These are phyloP conservation scores for Reticulitermes speratus DNA, from an alignment of 1,140 invertebrate genomes.

Conservation along the genomic window DNA sequence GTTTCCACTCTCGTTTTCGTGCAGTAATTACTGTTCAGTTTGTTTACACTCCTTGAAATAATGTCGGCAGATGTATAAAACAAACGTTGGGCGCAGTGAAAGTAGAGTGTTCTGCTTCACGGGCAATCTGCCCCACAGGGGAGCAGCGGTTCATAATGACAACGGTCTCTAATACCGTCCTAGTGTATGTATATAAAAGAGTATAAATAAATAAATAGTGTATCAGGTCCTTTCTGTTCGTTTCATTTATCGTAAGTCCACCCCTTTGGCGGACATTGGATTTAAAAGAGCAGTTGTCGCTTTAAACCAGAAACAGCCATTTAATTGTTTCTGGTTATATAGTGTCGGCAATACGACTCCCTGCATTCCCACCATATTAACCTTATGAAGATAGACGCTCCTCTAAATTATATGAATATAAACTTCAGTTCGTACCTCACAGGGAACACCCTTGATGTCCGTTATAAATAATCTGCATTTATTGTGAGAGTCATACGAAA, in stretches of 20 bases:
- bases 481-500: no score
- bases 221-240: background rate
- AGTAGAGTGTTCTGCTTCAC: background rate
- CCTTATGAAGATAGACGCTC: no score
- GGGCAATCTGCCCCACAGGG: background rate
- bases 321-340: background rate
- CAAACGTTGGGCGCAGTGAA: background rate
- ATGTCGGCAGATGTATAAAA: background rate
- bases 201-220: background rate
- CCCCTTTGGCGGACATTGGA: background rate
- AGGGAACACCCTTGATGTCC: no score
- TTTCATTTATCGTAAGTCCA: background rate
- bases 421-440: no score
- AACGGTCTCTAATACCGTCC: background rate
- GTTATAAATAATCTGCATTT: no score
- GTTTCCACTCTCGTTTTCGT: background rate
- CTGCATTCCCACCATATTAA: no score
- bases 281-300: background rate
- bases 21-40: conserved; percentile 3
- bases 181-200: background rate
- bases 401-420: no score
- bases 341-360: background rate
- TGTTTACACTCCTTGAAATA: background rate
- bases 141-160: background rate
- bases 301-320: background rate